Evolutionary conservation across 1,140 invertebrate species (phyloP).

Genomic region (Habropoda laboriosa): DNA sequence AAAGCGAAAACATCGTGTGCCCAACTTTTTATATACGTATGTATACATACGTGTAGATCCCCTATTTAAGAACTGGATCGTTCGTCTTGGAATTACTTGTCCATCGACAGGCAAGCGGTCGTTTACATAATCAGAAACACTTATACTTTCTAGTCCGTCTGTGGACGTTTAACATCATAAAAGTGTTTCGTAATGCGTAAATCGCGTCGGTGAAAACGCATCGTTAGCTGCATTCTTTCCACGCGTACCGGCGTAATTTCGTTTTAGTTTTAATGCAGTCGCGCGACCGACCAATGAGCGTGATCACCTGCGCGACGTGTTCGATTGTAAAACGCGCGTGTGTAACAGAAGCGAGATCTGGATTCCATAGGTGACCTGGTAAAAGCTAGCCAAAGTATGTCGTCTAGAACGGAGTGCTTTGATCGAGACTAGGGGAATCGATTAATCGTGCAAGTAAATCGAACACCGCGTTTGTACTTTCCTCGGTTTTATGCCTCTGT

Average conservation of each 20-base stretch:
- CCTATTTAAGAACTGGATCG: neutral
- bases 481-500: neutral
- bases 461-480: neutral
- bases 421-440: neutral
- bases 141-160: slow-evolving; percentile 42
- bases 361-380: slow-evolving; percentile 31
- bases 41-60: neutral
- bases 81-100: slow-evolving; percentile 22
- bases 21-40: no score
- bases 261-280: slow-evolving; percentile 1
- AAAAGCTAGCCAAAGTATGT: slow-evolving; percentile 32
- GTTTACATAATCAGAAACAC: slow-evolving; percentile 34
- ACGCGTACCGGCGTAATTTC: neutral
- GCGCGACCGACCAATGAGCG: neutral
- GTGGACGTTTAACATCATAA: slow-evolving; percentile 32
- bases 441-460: slow-evolving; percentile 6
- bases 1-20: neutral
- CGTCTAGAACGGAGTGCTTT: neutral
- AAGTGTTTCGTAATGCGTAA: slow-evolving; percentile 45
- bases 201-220: slow-evolving; percentile 21
- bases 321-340: neutral
- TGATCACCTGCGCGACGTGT: slow-evolving; percentile 4
- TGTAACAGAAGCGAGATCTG: slow-evolving; percentile 22
- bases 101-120: neutral
- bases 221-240: slow-evolving; percentile 36